phyloP scores from a whole-genome alignment of 2,113 vertebrate species.

The Parus major region DNA sequence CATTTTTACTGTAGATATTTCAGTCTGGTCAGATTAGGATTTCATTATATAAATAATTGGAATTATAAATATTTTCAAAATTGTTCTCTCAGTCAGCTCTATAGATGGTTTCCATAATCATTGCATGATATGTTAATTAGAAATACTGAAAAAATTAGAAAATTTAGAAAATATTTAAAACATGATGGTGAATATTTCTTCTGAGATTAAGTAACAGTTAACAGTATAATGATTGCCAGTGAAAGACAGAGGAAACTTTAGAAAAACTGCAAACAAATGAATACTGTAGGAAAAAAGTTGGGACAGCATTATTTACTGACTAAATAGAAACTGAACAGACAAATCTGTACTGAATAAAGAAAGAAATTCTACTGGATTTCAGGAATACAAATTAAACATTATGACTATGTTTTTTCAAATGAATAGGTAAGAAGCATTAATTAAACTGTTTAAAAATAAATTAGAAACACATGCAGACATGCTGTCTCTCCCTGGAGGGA shows the following conservation, averaged over 20 bases:
- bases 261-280: not conserved
- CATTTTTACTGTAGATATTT: not conserved
- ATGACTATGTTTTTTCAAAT: not conserved
- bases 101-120: not conserved
- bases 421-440: not conserved
- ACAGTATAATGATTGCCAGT: not conserved
- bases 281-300: not conserved
- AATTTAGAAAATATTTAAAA: not conserved
- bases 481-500: not conserved
- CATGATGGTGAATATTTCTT: not conserved
- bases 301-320: not conserved
- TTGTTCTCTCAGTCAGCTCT: not conserved
- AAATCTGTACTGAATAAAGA: not conserved
- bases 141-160: not conserved
- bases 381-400: not conserved
- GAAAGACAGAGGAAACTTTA: not conserved
- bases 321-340: not conserved
- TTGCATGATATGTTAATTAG: not conserved
- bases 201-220: not conserved
- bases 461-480: constrained; percentile 3
- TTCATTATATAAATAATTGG: not conserved
- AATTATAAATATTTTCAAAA: not conserved
- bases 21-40: not conserved
- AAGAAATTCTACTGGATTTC: not conserved
- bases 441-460: constrained; percentile 32